Conservation (phyloP, 2,797 vertebrate species). For the Rhincodon typus region DNA sequence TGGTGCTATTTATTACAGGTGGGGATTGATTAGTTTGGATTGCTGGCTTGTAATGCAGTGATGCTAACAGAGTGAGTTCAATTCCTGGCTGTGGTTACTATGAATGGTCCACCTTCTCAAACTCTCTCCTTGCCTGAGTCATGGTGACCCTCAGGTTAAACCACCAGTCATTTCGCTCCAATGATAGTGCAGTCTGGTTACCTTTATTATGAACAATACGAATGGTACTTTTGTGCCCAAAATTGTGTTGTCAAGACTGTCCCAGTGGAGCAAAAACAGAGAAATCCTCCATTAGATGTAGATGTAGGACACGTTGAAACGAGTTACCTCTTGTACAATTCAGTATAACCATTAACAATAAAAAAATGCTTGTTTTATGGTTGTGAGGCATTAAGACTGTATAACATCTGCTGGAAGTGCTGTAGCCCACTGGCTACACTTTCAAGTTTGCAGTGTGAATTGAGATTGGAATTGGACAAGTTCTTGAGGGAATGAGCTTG, state of each 20-base stretch:
- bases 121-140: too few relatives aligned
- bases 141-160: too few relatives aligned
- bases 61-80: too few relatives aligned
- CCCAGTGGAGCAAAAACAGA: not conserved
- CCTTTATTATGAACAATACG: not conserved
- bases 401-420: not conserved
- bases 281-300: not conserved
- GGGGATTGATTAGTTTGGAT: too few relatives aligned
- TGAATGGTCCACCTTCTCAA: too few relatives aligned
- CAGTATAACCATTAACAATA: not conserved
- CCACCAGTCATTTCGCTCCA: too few relatives aligned
- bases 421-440: not conserved
- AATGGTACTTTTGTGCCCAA: not conserved
- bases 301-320: not conserved
- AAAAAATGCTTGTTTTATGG: not conserved
- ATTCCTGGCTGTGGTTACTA: too few relatives aligned
- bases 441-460: constrained; percentile 15
- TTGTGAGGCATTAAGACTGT: not conserved
- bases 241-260: not conserved
- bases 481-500: not conserved
- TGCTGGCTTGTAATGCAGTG: too few relatives aligned
- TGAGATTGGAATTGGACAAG: not conserved
- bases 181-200: too few relatives aligned
- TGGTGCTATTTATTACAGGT: not conserved
- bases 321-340: not conserved